Conservation (phyloP, 2,113 vertebrate genomes). For the Prietella phreatophila region DNA sequence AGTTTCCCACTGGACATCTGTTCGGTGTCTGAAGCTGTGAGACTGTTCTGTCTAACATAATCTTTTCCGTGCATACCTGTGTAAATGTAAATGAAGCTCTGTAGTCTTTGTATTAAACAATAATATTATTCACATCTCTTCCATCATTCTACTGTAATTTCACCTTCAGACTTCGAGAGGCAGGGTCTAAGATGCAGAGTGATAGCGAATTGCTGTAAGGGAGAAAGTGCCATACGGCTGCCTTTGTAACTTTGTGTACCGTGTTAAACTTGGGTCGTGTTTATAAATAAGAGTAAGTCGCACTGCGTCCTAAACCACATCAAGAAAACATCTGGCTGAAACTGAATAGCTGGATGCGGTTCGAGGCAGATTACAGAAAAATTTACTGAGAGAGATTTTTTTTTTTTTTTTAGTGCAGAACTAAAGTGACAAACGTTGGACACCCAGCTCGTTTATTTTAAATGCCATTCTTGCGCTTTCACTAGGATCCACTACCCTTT, state of each 20-base stretch:
- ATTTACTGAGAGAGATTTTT: background rate
- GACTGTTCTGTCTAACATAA: background rate
- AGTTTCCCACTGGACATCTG: background rate
- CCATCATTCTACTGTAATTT: background rate
- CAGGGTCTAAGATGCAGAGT: background rate
- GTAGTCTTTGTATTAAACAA: background rate
- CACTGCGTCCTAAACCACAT: background rate
- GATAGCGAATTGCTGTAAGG: background rate
- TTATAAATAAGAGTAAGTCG: background rate
- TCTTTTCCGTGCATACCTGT: background rate
- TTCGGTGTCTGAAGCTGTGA: background rate
- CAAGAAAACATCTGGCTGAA: too few species aligned
- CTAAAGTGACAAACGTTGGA: background rate
- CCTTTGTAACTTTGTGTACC: too few species aligned
- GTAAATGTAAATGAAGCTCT: background rate
- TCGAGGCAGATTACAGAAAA: background rate
- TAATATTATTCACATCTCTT: background rate
- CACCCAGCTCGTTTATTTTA: background rate
- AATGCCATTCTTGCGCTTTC: background rate
- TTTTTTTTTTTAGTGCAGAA: too few species aligned
- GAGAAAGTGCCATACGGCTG: background rate
- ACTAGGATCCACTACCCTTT: conserved; percentile 91
- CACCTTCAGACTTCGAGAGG: background rate
- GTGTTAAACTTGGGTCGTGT: background rate
- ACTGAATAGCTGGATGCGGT: background rate